Conservation (phyloP, 2,113 vertebrate genomes). For the Thryonomys swinderianus region DNA sequence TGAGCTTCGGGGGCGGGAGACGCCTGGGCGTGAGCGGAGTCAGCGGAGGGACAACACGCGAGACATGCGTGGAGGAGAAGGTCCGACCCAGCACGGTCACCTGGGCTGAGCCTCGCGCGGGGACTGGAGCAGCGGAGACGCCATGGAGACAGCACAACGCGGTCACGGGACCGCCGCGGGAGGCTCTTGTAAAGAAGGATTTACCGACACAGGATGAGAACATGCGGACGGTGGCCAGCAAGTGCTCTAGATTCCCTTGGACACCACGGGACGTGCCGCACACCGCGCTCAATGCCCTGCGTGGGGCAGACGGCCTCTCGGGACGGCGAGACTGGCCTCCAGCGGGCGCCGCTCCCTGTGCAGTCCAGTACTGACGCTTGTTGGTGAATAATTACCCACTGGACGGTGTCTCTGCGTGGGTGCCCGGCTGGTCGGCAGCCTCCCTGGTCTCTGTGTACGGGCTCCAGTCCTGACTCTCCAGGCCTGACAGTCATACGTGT, state of each 20-base stretch:
- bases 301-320: background rate
- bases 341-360: rapidly evolving
- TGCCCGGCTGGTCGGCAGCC: background rate
- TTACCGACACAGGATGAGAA: background rate
- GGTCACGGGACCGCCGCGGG: too few species aligned
- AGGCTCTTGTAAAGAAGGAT: background rate
- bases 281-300: rapidly evolving
- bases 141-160: background rate
- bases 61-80: too few species aligned
- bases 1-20: background rate
- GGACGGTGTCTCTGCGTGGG: background rate
- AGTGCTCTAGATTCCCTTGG: background rate
- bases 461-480: background rate
- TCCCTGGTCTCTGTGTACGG: background rate
- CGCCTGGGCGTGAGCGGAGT: too few species aligned
- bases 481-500: background rate
- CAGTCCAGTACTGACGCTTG: too few species aligned
- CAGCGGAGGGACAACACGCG: background rate
- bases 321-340: background rate
- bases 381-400: background rate
- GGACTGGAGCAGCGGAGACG: background rate
- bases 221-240: background rate
- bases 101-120: rapidly evolving
- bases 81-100: too few species aligned
- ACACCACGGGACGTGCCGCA: too few species aligned